Percentiles rank a stretch among this genome's conserved stretches.
phyloP scores from a whole-genome alignment of 2,888 invertebrate genomes.

The Lasioglossum vierecki region DNA sequence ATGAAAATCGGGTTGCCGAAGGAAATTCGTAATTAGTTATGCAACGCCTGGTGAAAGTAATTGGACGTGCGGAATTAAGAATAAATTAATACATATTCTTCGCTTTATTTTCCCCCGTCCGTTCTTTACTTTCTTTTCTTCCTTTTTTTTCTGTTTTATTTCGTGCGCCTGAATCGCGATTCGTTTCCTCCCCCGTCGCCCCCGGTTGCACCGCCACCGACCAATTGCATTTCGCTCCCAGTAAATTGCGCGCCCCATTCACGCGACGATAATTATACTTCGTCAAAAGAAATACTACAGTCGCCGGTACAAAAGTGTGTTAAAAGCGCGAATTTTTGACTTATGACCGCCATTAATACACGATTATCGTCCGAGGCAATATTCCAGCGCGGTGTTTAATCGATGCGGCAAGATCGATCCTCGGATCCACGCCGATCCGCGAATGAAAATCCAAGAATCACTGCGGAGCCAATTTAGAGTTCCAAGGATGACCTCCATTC shows the following conservation, averaged over 20 bases:
- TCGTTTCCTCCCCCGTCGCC: conserved; percentile 25
- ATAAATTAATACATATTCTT: conserved; percentile 54
- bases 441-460: neutral
- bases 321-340: conserved; percentile 58
- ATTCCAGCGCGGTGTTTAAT: conserved; percentile 29
- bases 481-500: neutral
- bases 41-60: conserved; percentile 53
- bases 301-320: conserved; percentile 51
- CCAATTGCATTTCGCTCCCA: conserved; percentile 59
- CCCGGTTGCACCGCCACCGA: conserved; percentile 18
- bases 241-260: conserved; percentile 61
- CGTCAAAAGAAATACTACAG: conserved; percentile 52
- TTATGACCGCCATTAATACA: conserved; percentile 57
- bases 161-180: conserved; percentile 50
- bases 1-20: conserved; percentile 12
- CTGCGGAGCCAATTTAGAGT: neutral
- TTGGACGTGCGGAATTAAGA: conserved; percentile 60
- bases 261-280: conserved; percentile 55
- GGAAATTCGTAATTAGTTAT: conserved; percentile 53
- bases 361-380: conserved; percentile 42
- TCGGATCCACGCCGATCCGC: neutral
- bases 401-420: conserved; percentile 12
- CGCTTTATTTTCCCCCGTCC: conserved; percentile 2
- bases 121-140: neutral
- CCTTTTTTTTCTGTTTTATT: neutral